Base-by-base conservation (phyloP, 2,797 vertebrate species). In the Hylomyscus alleni region DNA sequence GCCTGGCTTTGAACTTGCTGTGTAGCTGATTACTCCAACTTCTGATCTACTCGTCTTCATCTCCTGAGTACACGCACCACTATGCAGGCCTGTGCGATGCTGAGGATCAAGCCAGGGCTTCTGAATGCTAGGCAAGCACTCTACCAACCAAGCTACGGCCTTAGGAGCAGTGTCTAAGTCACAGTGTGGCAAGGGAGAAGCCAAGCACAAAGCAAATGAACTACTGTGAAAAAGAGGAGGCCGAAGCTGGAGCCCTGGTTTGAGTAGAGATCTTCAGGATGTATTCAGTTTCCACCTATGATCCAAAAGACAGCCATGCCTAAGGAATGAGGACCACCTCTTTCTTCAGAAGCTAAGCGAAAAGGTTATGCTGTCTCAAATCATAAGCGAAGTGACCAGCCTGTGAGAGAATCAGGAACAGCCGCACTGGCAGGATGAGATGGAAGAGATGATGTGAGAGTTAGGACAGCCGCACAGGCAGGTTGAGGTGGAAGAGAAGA, bases 281-380 rank as follows among this genome's bases (percentile, higher is more conserved):
- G 40, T 6, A 77, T 34, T 37, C 14, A 14, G 34, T 56, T 90
- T 65, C 85, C 73, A 92, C 34, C 8, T 81, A 9, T 56, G 56
- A 54, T 37, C 47, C 31, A 92, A 50, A 93, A 84, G 15, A 80
- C 20, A 67, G 82, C 50, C 26, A 78, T 31, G 26, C 37, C 60
- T 91, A n/a, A 62, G 31, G 29, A 91, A 62, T n/a, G 60, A 78
- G 22, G n/a, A 90, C 15, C 34, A 65, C 1, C 0, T 58, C 31
- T 93, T 93, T 75, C 40, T 86, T 83, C 86, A 96, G 80, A 96
- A 94, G 90, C 56, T 82, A 92, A 52, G 91, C 37, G 67, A 19
- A 90, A 95, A 78, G 10, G 90, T 96, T 90, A 75, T 24, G 40
- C 1, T 37, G 0, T 54, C 34, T 17, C 13, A 47, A 47, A 10